Percentiles rank a stretch among this genome's conserved stretches.
These are phyloP conservation scores for Stenodema calcarata DNA, from an alignment of 2,888 invertebrate genomes.

Conservation along the genomic window DNA sequence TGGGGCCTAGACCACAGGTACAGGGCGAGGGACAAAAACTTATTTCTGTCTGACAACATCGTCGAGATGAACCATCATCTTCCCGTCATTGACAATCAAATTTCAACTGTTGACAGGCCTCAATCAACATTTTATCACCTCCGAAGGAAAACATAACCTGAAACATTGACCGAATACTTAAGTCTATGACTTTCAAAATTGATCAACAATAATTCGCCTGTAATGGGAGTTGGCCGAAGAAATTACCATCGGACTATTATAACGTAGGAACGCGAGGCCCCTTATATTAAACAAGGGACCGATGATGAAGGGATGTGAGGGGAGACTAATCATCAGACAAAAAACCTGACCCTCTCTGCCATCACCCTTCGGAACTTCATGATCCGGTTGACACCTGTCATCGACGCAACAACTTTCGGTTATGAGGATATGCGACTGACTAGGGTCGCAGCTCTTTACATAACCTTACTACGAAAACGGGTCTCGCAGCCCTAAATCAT, in stretches of 20 bases:
- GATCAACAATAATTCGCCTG: background rate
- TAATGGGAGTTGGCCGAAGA: background rate
- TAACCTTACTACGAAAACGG: conserved; percentile 8
- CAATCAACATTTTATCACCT: background rate
- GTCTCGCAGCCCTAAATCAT: background rate
- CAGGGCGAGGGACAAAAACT: too few relatives aligned
- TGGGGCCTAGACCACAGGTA: too few relatives aligned
- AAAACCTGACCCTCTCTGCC: background rate
- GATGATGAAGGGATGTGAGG: background rate
- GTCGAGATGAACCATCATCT: too few relatives aligned
- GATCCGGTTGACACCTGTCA: conserved; percentile 42
- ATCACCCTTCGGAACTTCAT: background rate
- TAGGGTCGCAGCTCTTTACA: conserved; percentile 15
- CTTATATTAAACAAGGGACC: background rate
- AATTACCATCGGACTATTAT: background rate
- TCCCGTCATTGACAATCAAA: background rate
- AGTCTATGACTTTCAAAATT: background rate
- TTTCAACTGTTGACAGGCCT: background rate
- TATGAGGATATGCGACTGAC: conserved; percentile 30
- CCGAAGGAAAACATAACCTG: background rate
- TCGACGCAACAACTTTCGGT: conserved; percentile 45
- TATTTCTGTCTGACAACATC: too few relatives aligned
- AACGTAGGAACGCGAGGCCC: background rate
- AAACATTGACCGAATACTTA: background rate
- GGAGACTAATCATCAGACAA: background rate